phyloP scores from a whole-genome alignment of 2,797 vertebrate genomes.

The Toxotes lorentzi region DNA sequence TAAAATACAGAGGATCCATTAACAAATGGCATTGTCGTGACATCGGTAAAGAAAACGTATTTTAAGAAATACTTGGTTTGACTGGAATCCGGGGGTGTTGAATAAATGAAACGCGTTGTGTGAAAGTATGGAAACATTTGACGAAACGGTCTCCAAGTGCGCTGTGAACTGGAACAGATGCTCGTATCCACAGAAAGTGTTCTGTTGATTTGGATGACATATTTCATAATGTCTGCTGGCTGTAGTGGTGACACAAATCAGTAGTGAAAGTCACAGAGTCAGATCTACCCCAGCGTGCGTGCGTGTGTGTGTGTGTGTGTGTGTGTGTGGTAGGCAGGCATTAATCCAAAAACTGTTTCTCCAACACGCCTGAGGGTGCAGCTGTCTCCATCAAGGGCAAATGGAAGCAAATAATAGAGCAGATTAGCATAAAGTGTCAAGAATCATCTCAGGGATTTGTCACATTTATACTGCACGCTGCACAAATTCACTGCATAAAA shows the following conservation, averaged over 20 bases:
- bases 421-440: conserved; percentile 58
- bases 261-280: conserved; percentile 37
- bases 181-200: background rate
- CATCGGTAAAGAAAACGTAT: background rate
- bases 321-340: conserved; percentile 25
- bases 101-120: background rate
- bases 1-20: background rate
- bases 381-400: conserved; percentile 60
- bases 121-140: background rate
- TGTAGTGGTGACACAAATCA: conserved; percentile 34
- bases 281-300: conserved; percentile 10
- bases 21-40: background rate
- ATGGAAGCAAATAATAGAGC: conserved; percentile 55
- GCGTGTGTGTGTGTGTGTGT: conserved; percentile 6
- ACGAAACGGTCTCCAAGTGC: background rate
- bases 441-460: conserved; percentile 39
- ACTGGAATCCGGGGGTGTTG: too few relatives aligned
- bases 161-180: background rate
- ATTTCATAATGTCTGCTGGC: conserved; percentile 29
- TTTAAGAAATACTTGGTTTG: too few relatives aligned
- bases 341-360: conserved; percentile 54
- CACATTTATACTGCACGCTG: conserved; percentile 19
- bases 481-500: conserved; percentile 7
- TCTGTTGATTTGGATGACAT: background rate
- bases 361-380: conserved; percentile 45